These are phyloP conservation scores for Parazoanthus darwini DNA, from an alignment of 92 coral and sea anemone species.

Conservation along the genomic window DNA sequence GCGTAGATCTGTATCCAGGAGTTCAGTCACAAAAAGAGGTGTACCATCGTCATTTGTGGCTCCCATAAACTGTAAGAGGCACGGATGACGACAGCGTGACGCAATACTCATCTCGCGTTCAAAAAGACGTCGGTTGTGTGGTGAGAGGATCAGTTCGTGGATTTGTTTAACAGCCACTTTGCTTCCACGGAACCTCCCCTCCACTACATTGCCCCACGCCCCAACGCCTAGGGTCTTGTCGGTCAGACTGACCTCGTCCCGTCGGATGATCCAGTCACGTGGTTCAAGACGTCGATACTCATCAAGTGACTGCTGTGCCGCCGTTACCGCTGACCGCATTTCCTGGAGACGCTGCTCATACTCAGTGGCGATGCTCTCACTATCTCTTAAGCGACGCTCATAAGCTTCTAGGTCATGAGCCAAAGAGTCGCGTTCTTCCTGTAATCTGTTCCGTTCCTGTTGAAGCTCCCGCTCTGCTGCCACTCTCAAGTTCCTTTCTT, in stretches of 20 bases:
- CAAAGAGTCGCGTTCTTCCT: slow-evolving; percentile 41
- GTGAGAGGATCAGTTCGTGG: slow-evolving; percentile 92
- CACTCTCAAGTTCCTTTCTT: slow-evolving; percentile 46
- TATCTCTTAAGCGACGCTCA: slow-evolving; percentile 50
- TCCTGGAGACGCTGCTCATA: slow-evolving; percentile 61
- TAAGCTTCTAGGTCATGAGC: slow-evolving; percentile 34
- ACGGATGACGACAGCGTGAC: slow-evolving; percentile 92
- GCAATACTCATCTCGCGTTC: slow-evolving; percentile 99
- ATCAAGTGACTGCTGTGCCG: slow-evolving; percentile 74
- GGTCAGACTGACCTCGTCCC: slow-evolving; percentile 81
- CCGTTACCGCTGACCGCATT: slow-evolving; percentile 61
- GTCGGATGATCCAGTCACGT: slow-evolving; percentile 93
- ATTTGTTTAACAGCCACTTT: slow-evolving; percentile 90
- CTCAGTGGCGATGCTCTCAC: slow-evolving; percentile 48
- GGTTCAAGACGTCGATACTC: slow-evolving; percentile 93
- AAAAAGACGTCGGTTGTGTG: slow-evolving; percentile 91
- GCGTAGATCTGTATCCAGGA: slow-evolving; percentile 88
- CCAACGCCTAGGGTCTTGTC: slow-evolving; percentile 69
- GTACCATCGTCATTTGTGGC: slow-evolving; percentile 94
- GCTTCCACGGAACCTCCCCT: slow-evolving; percentile 89
- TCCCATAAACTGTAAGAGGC: slow-evolving; percentile 90
- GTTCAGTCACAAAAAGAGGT: slow-evolving; percentile 86
- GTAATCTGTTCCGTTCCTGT: slow-evolving; percentile 61
- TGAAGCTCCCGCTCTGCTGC: slow-evolving; percentile 38
- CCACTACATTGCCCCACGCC: slow-evolving; percentile 93